phyloP scores from a whole-genome alignment of 2,113 vertebrate species.

The Coracopsis vasa region DNA sequence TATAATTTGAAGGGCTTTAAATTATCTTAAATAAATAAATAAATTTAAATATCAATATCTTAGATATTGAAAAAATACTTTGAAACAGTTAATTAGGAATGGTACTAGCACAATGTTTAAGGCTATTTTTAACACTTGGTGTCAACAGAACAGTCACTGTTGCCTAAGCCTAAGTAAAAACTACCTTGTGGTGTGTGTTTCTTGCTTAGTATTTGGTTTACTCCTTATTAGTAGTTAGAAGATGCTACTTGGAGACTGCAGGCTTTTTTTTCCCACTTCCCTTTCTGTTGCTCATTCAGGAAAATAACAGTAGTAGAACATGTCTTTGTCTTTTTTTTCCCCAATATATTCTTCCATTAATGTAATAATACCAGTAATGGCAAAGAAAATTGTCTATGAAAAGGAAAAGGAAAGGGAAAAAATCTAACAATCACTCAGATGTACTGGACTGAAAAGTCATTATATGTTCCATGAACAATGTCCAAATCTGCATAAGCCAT shows the following conservation, averaged over 20 bases:
- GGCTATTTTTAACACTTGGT: background rate
- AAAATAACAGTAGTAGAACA: background rate
- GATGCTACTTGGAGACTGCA: background rate
- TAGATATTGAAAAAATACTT: background rate
- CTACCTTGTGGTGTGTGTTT: background rate
- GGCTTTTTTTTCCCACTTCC: background rate
- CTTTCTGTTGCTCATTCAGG: background rate
- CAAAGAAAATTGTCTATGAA: background rate
- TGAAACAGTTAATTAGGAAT: background rate
- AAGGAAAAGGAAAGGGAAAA: background rate
- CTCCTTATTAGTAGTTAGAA: background rate
- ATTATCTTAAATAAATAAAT: background rate
- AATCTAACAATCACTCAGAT: background rate
- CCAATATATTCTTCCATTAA: background rate
- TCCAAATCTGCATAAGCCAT: background rate
- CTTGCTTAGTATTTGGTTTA: background rate
- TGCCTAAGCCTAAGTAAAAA: background rate
- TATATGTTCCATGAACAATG: background rate
- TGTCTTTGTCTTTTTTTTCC: background rate
- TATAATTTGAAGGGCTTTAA: background rate
- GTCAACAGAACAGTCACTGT: background rate
- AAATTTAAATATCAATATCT: background rate
- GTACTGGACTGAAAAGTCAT: background rate
- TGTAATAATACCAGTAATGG: background rate
- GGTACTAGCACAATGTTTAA: background rate